These are phyloP conservation scores for Carcina quercana DNA, from an alignment of 2,888 invertebrate genomes.

Conservation along the genomic window DNA sequence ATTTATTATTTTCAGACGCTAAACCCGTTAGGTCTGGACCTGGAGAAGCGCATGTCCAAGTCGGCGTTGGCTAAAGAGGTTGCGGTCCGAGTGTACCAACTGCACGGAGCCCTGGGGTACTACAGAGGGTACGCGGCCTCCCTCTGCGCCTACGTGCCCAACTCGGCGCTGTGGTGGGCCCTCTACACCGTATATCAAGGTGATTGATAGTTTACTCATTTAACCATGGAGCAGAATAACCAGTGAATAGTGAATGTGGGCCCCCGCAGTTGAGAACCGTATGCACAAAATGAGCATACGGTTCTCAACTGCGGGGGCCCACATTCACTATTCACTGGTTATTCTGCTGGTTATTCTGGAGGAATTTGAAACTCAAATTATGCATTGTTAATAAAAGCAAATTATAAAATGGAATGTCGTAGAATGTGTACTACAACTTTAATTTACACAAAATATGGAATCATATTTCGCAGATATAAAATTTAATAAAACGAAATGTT, in stretches of 20 bases:
- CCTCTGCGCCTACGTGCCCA: constrained; percentile 94
- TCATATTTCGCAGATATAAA: too few relatives aligned
- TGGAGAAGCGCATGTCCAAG: constrained; percentile 76
- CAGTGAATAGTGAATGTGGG: neutral
- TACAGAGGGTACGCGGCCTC: constrained; percentile 96
- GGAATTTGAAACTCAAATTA: too few relatives aligned
- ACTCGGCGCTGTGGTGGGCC: constrained; percentile 98
- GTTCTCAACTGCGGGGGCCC: too few relatives aligned
- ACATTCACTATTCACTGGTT: too few relatives aligned
- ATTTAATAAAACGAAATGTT: too few relatives aligned
- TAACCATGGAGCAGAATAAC: constrained; percentile 1
- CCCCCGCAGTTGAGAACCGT: neutral
- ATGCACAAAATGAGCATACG: too few relatives aligned
- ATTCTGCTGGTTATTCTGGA: too few relatives aligned
- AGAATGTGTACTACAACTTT: too few relatives aligned
- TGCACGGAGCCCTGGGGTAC: constrained; percentile 91
- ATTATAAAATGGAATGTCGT: too few relatives aligned
- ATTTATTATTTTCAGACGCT: constrained; percentile 66
- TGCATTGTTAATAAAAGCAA: too few relatives aligned
- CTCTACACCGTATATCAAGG: constrained; percentile 96
- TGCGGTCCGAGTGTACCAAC: constrained; percentile 82
- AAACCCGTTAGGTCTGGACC: constrained; percentile 84
- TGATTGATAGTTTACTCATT: constrained; percentile 33
- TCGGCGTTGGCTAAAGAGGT: constrained; percentile 84
- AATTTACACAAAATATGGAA: too few relatives aligned